phyloP scores from a whole-genome alignment of 2,797 vertebrate genomes.

The Silurus aristotelis region DNA sequence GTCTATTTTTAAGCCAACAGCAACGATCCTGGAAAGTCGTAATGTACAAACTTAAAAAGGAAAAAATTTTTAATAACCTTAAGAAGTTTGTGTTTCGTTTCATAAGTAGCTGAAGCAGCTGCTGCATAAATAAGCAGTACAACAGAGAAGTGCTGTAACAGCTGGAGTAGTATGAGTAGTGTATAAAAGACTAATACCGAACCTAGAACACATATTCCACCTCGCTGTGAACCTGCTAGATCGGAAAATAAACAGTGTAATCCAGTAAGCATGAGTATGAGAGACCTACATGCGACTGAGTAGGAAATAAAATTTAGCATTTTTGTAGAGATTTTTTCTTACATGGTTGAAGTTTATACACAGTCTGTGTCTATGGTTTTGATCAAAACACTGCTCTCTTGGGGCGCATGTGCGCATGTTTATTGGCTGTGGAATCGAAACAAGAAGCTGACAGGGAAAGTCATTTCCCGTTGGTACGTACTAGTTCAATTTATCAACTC shows the following conservation, averaged over 20 bases:
- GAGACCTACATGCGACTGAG: not conserved
- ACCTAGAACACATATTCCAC: not conserved
- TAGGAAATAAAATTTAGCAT: not conserved
- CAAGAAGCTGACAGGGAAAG: conserved; percentile 44
- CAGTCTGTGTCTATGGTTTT: not conserved
- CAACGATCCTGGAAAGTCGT: not conserved
- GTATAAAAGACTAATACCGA: not conserved
- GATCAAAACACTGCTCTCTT: conserved; percentile 1
- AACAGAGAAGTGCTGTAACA: not conserved
- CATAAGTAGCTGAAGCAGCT: conserved; percentile 1
- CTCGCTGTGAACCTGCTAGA: not conserved
- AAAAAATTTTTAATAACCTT: not conserved
- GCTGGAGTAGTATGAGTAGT: conserved; percentile 7
- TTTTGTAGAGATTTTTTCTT: conserved; percentile 6
- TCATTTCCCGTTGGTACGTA: conserved; percentile 34
- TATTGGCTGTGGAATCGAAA: conserved; percentile 39
- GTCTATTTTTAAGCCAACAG: not conserved
- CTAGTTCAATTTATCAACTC: conserved; percentile 31
- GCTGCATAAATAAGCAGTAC: not conserved
- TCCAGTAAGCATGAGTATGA: not conserved
- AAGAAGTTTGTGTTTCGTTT: conserved; percentile 15
- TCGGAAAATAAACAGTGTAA: not conserved
- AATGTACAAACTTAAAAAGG: not conserved
- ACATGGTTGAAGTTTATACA: conserved; percentile 1
- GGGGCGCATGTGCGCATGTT: conserved; percentile 22